Evolutionary conservation across 2,113 vertebrate species (phyloP), one percentile per base, ranked within the genome.

Genomic region (Epinephelus cyanopodus): DNA sequence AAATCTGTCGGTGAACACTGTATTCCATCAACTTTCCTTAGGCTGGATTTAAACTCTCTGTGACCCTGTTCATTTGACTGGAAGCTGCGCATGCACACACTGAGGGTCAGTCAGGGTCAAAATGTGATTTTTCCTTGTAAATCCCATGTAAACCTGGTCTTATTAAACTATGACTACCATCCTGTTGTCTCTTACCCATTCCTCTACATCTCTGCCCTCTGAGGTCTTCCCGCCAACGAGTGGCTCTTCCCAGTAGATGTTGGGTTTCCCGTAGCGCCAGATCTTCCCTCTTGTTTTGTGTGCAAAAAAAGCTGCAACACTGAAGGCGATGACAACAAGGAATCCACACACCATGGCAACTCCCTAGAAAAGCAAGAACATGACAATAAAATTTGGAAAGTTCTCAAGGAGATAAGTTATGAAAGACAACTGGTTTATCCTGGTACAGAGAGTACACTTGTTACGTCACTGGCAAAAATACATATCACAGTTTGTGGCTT

Each of bases 321-420:
- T 93, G 23, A 97, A 91, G 6, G 97, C 94, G 6, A 97, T 60
- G 67, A 96, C 94, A 0, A 96, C 92, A 87, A 97, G 90, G 92
- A 98, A 97, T 3, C 97, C 97, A 0, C 96, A 97, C 60, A 95
- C 96, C 82, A 97, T 97, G 21, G 97, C 97, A 10, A 98, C 89
- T 0, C 96, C 97, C 97, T 98, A 77, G 10, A 73, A 89, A 74
- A 39, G 10, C 47, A 48, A 65, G 0, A 83, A 88, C 4, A 57
- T 1, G 7, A 42, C 17, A 63, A 62, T 63, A 60, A 76, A 65
- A 71, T 81, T 21, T 63, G 62, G 42, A 65, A n/a, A 47, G 39
- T 50, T 61, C 1, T 70, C 37, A 81, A 82, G n/a, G 14, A 82
- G 84, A 86, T 78, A 87, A 88, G 33, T 4, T 12, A 17, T 5